Evolutionary conservation across 2,113 vertebrate genomes (phyloP).

Genomic region (Crocuta crocuta): DNA sequence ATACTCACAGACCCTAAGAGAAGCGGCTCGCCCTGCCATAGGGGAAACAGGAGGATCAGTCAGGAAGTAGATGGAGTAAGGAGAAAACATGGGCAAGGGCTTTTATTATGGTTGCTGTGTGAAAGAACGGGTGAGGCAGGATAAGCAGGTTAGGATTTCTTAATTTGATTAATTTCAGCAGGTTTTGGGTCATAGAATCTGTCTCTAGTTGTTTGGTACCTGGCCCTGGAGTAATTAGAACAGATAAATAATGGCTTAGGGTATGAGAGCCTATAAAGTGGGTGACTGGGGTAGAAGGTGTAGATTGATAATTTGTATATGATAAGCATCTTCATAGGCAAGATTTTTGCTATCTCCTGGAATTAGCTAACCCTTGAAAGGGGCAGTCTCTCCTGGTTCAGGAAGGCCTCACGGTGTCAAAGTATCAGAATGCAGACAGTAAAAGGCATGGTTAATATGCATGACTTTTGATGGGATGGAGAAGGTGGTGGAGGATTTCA

Average conservation of each 20-base stretch:
- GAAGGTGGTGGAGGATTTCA: background rate
- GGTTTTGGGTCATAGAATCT: background rate
- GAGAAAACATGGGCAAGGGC: background rate
- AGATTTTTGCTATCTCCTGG: background rate
- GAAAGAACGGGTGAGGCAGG: background rate
- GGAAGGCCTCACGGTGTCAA: background rate
- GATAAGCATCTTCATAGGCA: background rate
- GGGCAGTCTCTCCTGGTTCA: background rate
- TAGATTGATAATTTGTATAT: background rate
- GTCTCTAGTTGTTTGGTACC: background rate
- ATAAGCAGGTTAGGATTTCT: background rate
- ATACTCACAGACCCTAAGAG: background rate
- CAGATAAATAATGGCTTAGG: too few relatives aligned
- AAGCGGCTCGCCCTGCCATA: background rate
- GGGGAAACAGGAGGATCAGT: background rate
- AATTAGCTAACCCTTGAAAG: background rate
- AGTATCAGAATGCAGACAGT: background rate
- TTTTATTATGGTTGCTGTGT: background rate
- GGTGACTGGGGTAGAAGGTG: background rate
- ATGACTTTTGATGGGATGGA: background rate
- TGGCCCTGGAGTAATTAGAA: background rate
- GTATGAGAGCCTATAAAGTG: background rate
- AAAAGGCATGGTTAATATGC: background rate
- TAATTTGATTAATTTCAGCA: background rate
- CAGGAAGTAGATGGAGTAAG: fast-evolving